Base-by-base conservation (phyloP, 2,797 vertebrate species). In the Myotis vivesi region DNA sequence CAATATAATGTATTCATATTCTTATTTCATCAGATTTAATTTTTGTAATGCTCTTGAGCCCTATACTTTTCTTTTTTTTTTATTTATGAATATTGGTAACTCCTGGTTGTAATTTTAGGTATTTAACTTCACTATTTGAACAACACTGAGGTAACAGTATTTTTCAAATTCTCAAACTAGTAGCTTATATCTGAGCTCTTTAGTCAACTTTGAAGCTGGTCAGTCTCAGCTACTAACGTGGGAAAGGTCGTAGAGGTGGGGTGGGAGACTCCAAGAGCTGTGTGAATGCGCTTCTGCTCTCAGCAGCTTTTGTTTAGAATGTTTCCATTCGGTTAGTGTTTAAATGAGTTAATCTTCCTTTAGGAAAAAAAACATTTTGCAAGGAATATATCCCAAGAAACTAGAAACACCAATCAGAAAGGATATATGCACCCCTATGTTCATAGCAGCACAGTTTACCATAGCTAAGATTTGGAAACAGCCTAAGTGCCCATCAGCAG, bases 21-120 rank as follows among this genome's bases (percentile, higher is more conserved):
- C 28, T 68, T 95, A 87, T 81, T 88, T 89, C 36, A 57, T 93
- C 62, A 86, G 22, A 0, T 89, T 91, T 92, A 62, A 55, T 89
- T 89, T 94, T 90, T 94, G 44, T 86, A 91, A 88, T 97, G 88
- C 28, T 62, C 55, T 53, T 22, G 57, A 73, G 9, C 15, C 23
- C 55, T 95, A 92, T 90, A 3, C 28, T 83, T 94, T 62, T 79
- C 10, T 28, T 59, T 81, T 28, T 81, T 28, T 82, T 87, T 92
- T 55, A 5, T 23, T 84, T 55, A 75, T 87, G 28, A 71, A 73
- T 93, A 46, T 94, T 91, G 22, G 23, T 69, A 76, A 79, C 73
- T 83, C 20, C 36, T 89, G 28, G 22, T 81, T 87, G 8, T 77
- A 49, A 87, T 81, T 82, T 80, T 72, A 92, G 46, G 44, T 85